Conservation (phyloP, 2,888 invertebrate species). For the Apamea monoglypha region DNA sequence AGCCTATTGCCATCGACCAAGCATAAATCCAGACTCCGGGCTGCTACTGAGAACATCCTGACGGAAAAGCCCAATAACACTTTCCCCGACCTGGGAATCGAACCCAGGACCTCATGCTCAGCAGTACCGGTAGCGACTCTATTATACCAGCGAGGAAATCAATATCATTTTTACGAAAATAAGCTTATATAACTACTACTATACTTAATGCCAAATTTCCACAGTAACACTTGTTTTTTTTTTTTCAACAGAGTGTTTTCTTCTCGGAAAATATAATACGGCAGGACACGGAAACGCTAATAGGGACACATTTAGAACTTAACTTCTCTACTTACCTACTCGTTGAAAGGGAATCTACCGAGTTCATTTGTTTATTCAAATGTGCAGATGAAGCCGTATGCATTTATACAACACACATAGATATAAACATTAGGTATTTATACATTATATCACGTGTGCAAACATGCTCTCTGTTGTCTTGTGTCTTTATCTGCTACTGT, state of each 20-base stretch:
- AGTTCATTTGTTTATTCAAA: slow-evolving; percentile 48
- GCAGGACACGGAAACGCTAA: neutral
- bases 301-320: neutral
- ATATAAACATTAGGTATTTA: slow-evolving; percentile 2
- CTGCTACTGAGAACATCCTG: too few species aligned
- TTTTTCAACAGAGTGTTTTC: neutral
- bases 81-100: too few species aligned
- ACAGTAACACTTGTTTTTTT: neutral
- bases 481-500: slow-evolving; percentile 3
- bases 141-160: too few species aligned
- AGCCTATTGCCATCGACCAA: too few species aligned
- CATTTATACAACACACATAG: neutral
- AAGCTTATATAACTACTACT: too few species aligned
- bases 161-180: too few species aligned
- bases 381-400: slow-evolving; percentile 39
- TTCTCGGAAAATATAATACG: neutral
- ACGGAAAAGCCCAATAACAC: too few species aligned
- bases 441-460: slow-evolving; percentile 25
- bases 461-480: neutral
- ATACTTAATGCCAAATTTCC: too few species aligned
- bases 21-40: too few species aligned
- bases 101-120: too few species aligned
- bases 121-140: too few species aligned
- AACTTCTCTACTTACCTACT: neutral
- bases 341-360: slow-evolving; percentile 37